Evolutionary conservation across 1,140 invertebrate genomes (phyloP).

Genomic region (Drosophila tsacasi): DNA sequence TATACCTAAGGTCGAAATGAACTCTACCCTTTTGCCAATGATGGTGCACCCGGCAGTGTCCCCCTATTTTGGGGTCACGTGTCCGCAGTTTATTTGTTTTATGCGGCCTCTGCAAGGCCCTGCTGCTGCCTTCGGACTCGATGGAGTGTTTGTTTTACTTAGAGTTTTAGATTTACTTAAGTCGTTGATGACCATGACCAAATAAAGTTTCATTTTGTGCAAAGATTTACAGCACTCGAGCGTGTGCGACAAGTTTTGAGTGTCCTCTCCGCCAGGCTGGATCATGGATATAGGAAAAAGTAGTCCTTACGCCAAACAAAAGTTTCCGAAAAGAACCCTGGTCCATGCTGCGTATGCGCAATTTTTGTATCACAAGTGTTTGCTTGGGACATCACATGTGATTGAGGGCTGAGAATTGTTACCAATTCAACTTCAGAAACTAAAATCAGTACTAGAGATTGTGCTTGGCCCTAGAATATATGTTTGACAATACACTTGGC

Average conservation of each 20-base stretch:
- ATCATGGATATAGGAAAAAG: constrained; percentile 19
- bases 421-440: constrained; percentile 44
- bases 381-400: constrained; percentile 44
- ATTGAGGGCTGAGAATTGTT: constrained; percentile 37
- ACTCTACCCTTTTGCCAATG: constrained; percentile 30
- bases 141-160: constrained; percentile 78
- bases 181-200: constrained; percentile 82
- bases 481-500: constrained; percentile 18
- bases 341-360: constrained; percentile 75
- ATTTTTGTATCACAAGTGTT: constrained; percentile 64
- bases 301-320: constrained; percentile 35
- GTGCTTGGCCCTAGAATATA: background rate
- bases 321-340: constrained; percentile 33
- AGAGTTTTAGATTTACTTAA: constrained; percentile 83
- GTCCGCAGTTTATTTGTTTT: constrained; percentile 79
- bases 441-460: constrained; percentile 30
- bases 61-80: constrained; percentile 69
- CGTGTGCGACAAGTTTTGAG: constrained; percentile 79
- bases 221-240: constrained; percentile 80
- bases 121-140: constrained; percentile 9
- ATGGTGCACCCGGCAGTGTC: constrained; percentile 43
- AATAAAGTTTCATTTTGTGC: constrained; percentile 81
- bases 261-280: constrained; percentile 28
- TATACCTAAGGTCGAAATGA: constrained; percentile 14
- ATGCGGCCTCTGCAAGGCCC: constrained; percentile 55